Percentiles rank a stretch among this genome's conserved stretches.
Conservation (phyloP, 2,888 invertebrate genomes). For the Hirtodrosophila histrioides region DNA sequence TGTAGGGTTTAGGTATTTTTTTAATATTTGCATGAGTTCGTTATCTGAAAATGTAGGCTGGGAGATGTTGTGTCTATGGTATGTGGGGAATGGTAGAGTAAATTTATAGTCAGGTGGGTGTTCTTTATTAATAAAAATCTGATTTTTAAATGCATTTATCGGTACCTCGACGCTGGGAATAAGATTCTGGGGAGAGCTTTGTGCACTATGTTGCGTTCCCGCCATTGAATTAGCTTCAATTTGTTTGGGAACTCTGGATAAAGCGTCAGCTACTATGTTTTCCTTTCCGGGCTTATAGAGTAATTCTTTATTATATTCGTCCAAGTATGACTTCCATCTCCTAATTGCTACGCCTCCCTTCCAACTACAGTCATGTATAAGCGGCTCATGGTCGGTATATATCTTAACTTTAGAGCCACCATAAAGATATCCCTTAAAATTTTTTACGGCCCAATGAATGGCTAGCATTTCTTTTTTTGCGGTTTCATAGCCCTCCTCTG, state of each 20-base stretch:
- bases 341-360: constrained; percentile 11
- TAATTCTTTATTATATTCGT: constrained; percentile 21
- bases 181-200: constrained; percentile 1
- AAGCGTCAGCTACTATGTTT: constrained; percentile 5
- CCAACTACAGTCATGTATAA: constrained; percentile 13
- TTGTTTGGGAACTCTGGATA: constrained; percentile 4
- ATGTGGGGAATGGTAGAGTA: constrained; percentile 8
- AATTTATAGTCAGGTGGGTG: constrained; percentile 6
- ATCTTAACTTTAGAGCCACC: neutral
- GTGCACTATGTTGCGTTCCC: constrained; percentile 11
- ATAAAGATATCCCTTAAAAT: neutral
- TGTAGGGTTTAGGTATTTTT: constrained; percentile 21
- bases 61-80: constrained; percentile 11
- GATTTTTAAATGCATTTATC: constrained; percentile 7
- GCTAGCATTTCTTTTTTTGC: constrained; percentile 2
- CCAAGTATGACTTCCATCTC: constrained; percentile 13
- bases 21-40: constrained; percentile 11
- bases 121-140: neutral
- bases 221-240: constrained; percentile 4
- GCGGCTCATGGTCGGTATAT: constrained; percentile 26
- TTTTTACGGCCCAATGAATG: neutral
- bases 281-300: constrained; percentile 16
- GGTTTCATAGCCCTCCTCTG: neutral
- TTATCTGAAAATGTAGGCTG: constrained; percentile 19
- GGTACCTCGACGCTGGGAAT: constrained; percentile 1